Conservation (phyloP, 2,113 vertebrate genomes). For the Oostethus manadensis region DNA sequence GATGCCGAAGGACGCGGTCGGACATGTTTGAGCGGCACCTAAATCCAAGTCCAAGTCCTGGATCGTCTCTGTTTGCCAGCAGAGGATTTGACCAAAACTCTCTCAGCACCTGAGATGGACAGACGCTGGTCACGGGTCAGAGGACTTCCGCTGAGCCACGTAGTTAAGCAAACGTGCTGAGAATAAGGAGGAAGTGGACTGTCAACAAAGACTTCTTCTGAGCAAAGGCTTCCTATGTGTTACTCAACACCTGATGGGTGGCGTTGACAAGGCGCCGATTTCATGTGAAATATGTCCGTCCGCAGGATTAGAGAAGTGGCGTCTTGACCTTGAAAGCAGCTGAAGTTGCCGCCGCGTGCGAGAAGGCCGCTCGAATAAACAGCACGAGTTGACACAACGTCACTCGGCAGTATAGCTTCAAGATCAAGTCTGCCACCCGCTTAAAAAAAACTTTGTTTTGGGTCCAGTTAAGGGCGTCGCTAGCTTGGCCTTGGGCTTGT, state of each 20-base stretch:
- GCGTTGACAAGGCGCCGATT: not conserved
- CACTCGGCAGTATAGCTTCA: not conserved
- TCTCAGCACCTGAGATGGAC: slow-evolving; percentile 29
- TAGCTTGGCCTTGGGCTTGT: no score
- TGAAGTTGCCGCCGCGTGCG: not conserved
- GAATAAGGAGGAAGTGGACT: slow-evolving; percentile 51
- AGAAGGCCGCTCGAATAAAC: not conserved
- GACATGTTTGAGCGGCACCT: slow-evolving; percentile 53
- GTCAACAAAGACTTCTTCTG: slow-evolving; percentile 60
- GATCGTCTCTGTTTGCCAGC: slow-evolving; percentile 16
- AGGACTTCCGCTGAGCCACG: slow-evolving; percentile 36
- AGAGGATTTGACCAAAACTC: no score
- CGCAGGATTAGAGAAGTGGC: slow-evolving; percentile 3
- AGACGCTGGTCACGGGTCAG: slow-evolving; percentile 48
- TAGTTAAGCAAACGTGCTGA: slow-evolving; percentile 47
- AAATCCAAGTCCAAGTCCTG: slow-evolving; percentile 16
- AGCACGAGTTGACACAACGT: not conserved
- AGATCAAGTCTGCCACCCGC: not conserved
- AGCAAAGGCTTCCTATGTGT: slow-evolving; percentile 26
- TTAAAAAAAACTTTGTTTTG: no score
- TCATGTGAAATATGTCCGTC: slow-evolving; percentile 24
- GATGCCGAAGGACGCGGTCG: slow-evolving; percentile 51
- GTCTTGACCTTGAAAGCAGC: not conserved
- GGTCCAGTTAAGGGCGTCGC: no score
- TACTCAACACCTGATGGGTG: slow-evolving; percentile 53